A percentile compares a stretch with the other conserved stretches of the same genome.
Conservation (phyloP, 2,888 invertebrate genomes). For the Flexamia atlantica region DNA sequence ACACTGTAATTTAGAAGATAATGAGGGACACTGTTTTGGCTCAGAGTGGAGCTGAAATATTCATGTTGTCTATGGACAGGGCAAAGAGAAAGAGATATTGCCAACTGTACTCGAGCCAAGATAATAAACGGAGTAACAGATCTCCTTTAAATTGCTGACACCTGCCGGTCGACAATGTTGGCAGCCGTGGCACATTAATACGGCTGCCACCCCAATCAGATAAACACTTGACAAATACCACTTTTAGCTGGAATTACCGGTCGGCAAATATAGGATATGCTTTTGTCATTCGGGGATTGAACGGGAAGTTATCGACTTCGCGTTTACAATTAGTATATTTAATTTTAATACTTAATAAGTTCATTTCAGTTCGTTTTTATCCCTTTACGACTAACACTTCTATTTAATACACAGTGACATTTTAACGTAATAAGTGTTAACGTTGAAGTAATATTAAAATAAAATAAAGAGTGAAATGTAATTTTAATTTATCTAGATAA, state of each 20-base stretch:
- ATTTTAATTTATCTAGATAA: too few species aligned
- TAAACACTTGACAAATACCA: slow-evolving; percentile 42
- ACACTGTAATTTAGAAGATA: slow-evolving; percentile 36
- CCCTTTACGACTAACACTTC: too few species aligned
- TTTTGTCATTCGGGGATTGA: slow-evolving; percentile 16
- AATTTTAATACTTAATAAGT: too few species aligned
- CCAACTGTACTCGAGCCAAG: slow-evolving; percentile 48
- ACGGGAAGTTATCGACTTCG: background rate
- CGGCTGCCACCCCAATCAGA: slow-evolving; percentile 34
- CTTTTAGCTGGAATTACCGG: slow-evolving; percentile 15
- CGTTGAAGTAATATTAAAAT: too few species aligned
- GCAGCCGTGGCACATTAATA: slow-evolving; percentile 32
- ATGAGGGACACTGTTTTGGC: slow-evolving; percentile 36
- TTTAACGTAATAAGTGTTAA: too few species aligned
- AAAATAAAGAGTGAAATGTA: too few species aligned
- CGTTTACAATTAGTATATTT: too few species aligned
- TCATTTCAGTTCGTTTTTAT: too few species aligned
- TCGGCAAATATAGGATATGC: slow-evolving; percentile 17
- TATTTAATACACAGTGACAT: too few species aligned
- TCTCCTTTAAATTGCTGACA: slow-evolving; percentile 56
- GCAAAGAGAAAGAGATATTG: slow-evolving; percentile 46
- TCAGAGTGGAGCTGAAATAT: slow-evolving; percentile 42
- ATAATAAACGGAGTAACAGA: slow-evolving; percentile 53
- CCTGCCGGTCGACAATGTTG: slow-evolving; percentile 46
- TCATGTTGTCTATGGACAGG: slow-evolving; percentile 29